Conservation (phyloP, 2,113 vertebrate species). For the Elephas maximus region DNA sequence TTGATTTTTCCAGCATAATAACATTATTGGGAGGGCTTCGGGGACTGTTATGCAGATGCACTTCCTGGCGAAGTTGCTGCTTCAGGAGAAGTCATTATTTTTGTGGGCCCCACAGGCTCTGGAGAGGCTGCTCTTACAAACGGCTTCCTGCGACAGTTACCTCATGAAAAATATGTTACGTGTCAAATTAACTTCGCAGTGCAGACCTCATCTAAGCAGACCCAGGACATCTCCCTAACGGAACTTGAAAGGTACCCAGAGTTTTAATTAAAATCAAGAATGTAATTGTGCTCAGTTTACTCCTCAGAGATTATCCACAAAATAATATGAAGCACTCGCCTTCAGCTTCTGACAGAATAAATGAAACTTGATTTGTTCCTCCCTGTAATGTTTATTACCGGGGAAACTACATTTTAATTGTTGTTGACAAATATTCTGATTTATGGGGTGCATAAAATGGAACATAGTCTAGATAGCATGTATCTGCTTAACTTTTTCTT, state of each 20-base stretch:
- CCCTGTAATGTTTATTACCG: constrained; percentile 85
- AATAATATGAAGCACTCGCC: constrained; percentile 86
- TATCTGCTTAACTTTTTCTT: constrained; percentile 85
- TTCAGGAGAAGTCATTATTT: constrained; percentile 92
- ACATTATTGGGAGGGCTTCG: constrained; percentile 87
- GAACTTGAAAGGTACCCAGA: constrained; percentile 90
- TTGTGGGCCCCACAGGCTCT: constrained; percentile 90
- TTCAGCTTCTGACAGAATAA: constrained; percentile 89
- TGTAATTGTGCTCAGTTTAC: constrained; percentile 88
- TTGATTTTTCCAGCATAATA: constrained; percentile 89
- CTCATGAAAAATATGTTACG: constrained; percentile 90
- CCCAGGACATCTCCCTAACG: constrained; percentile 88
- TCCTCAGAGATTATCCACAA: constrained; percentile 86
- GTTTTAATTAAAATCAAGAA: constrained; percentile 93
- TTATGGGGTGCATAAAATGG: constrained; percentile 81
- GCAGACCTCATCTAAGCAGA: constrained; percentile 89
- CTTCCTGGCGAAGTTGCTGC: constrained; percentile 88
- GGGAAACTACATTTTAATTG: constrained; percentile 88
- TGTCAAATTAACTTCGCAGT: constrained; percentile 91
- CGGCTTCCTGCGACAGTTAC: constrained; percentile 90
- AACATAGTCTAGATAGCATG: constrained; percentile 67
- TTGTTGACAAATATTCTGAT: constrained; percentile 90
- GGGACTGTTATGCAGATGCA: constrained; percentile 90
- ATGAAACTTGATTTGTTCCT: constrained; percentile 91
- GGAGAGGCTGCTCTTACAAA: constrained; percentile 88